Evolutionary conservation across 2,113 vertebrate species (phyloP).

Genomic region (Pelmatolapia mariae): DNA sequence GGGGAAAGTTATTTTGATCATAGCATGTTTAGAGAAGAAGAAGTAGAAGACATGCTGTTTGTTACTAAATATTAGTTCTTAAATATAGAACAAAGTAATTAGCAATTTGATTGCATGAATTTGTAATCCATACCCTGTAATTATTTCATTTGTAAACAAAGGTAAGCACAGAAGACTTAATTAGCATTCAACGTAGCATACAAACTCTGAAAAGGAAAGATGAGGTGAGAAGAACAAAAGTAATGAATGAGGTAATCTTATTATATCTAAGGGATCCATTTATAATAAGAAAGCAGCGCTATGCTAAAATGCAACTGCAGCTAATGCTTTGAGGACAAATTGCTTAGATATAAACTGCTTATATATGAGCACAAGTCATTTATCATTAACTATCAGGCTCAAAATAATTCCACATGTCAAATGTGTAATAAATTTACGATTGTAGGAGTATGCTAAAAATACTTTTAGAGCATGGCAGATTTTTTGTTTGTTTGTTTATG

Average conservation of each 20-base stretch:
- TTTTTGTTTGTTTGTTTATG: not conserved
- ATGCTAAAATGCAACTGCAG: not conserved
- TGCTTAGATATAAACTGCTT: not conserved
- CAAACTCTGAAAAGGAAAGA: not conserved
- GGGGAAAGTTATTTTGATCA: not conserved
- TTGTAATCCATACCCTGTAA: not conserved
- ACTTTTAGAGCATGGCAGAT: conserved; percentile 7
- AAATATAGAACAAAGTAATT: not conserved
- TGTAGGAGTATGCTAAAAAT: conserved; percentile 6
- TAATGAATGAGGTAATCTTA: not conserved
- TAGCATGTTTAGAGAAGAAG: not conserved
- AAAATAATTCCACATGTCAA: not conserved
- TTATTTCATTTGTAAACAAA: not conserved
- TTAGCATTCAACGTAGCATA: not conserved
- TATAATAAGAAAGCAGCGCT: not conserved
- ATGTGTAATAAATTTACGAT: conserved; percentile 8
- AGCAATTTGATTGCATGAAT: not conserved
- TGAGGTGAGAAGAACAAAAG: not conserved
- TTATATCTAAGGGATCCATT: not conserved
- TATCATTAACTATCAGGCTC: not conserved
- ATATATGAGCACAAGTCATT: not conserved
- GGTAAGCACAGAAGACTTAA: not conserved
- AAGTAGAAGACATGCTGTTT: not conserved
- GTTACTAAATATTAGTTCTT: not conserved
- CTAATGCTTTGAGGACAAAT: not conserved